phyloP scores from a whole-genome alignment of 1,140 invertebrate species.

The Eumaeus atala region DNA sequence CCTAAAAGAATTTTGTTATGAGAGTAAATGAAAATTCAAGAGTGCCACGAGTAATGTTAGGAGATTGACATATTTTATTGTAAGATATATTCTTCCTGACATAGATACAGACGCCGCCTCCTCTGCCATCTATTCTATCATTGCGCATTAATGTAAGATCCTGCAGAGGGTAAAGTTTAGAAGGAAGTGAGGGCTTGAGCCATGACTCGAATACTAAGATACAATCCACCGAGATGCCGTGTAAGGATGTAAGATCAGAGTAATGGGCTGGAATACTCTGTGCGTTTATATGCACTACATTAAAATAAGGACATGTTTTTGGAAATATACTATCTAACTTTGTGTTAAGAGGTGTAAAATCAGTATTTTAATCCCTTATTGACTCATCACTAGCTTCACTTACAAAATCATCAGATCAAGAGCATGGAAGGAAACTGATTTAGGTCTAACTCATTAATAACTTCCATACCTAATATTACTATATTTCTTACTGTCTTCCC shows the following conservation, averaged over 20 bases:
- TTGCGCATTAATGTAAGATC: not conserved
- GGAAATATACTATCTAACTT: too few species aligned
- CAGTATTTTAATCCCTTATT: too few species aligned
- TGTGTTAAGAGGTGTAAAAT: too few species aligned
- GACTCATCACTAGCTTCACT: too few species aligned
- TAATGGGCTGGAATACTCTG: constrained; percentile 7
- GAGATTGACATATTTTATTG: not conserved
- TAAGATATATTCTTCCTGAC: not conserved
- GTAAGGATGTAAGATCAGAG: constrained; percentile 11
- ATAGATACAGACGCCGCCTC: constrained; percentile 7
- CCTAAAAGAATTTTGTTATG: too few species aligned
- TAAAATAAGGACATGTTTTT: too few species aligned
- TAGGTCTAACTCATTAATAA: too few species aligned
- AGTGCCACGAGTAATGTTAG: not conserved
- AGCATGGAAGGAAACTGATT: too few species aligned
- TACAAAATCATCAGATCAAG: too few species aligned
- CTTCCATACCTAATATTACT: too few species aligned
- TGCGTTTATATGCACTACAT: not conserved
- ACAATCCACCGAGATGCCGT: not conserved
- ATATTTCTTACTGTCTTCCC: too few species aligned
- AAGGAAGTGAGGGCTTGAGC: constrained; percentile 5
- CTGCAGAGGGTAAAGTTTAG: not conserved
- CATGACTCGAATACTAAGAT: constrained; percentile 5
- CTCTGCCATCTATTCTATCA: constrained; percentile 3
- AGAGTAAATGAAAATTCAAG: too few species aligned